Conservation (phyloP, 2,888 invertebrate genomes). For the Microctonus brassicae region DNA sequence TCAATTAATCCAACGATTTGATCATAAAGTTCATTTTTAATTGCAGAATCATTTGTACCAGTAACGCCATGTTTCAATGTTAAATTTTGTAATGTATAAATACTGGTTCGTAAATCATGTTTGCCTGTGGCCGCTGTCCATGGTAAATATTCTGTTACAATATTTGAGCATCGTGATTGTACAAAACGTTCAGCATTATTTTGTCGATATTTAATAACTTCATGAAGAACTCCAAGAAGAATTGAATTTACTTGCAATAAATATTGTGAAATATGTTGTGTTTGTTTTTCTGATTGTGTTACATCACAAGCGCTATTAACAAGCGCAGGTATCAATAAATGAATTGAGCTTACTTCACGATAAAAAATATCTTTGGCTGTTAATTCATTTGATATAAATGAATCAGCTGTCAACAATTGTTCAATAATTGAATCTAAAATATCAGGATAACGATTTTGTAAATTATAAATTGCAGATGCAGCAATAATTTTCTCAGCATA, state of each 20-base stretch:
- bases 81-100: conserved; percentile 64
- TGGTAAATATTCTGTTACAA: conserved; percentile 76
- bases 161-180: conserved; percentile 63
- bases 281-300: conserved; percentile 74
- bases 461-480: conserved; percentile 78
- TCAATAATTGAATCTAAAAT: conserved; percentile 59
- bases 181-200: conserved; percentile 72
- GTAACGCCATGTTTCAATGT: conserved; percentile 71
- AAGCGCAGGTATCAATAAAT: conserved; percentile 77
- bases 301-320: conserved; percentile 75
- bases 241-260: conserved; percentile 64
- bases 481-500: conserved; percentile 86
- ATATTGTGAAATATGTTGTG: conserved; percentile 72
- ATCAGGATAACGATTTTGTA: conserved; percentile 72
- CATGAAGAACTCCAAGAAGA: conserved; percentile 73
- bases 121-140: conserved; percentile 81
- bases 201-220: conserved; percentile 77
- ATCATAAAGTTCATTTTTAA: conserved; percentile 76
- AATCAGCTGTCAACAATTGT: conserved; percentile 57
- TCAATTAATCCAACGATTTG: conserved; percentile 81
- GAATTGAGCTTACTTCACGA: conserved; percentile 77
- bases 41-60: conserved; percentile 72
- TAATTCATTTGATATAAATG: conserved; percentile 68
- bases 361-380: conserved; percentile 83
- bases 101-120: conserved; percentile 64